Evolutionary conservation across 2,888 invertebrate species (phyloP).

Genomic region (Microplitis deprimator): DNA sequence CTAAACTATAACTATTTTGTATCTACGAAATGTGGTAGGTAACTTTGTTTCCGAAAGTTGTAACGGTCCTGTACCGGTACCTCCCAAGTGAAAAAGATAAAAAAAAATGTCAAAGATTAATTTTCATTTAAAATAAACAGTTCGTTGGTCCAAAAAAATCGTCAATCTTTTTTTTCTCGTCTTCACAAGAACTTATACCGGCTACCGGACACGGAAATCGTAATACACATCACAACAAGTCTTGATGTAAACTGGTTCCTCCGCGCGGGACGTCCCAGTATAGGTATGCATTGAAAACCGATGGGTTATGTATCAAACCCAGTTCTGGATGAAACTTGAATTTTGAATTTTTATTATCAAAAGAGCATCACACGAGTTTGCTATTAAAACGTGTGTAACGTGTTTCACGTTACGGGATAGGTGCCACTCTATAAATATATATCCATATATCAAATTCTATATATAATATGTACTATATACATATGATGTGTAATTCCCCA

Average conservation of each 20-base stretch:
- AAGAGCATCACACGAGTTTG: conserved; percentile 38
- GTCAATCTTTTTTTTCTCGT: not conserved
- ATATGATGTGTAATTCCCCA: conserved; percentile 23
- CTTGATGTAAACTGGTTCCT: conserved; percentile 48
- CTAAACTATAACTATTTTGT: too few species aligned
- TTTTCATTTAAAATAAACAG: not conserved
- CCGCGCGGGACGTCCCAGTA: conserved; percentile 49
- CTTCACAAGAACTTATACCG: not conserved
- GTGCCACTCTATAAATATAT: conserved; percentile 12
- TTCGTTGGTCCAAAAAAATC: not conserved
- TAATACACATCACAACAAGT: conserved; percentile 35
- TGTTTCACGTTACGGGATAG: conserved; percentile 61
- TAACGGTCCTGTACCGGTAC: too few species aligned
- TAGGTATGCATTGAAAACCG: conserved; percentile 44
- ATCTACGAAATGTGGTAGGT: too few species aligned
- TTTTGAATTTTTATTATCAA: conserved; percentile 55
- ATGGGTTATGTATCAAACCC: conserved; percentile 49
- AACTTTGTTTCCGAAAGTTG: too few species aligned
- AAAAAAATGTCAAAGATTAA: too few species aligned
- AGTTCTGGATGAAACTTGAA: conserved; percentile 53
- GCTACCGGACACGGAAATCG: conserved; percentile 11
- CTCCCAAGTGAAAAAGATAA: too few species aligned
- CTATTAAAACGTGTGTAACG: conserved; percentile 58
- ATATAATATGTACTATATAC: not conserved
- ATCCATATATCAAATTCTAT: not conserved